Base-by-base conservation (phyloP, 1,140 invertebrate genomes). In the Agrilus planipennis region DNA sequence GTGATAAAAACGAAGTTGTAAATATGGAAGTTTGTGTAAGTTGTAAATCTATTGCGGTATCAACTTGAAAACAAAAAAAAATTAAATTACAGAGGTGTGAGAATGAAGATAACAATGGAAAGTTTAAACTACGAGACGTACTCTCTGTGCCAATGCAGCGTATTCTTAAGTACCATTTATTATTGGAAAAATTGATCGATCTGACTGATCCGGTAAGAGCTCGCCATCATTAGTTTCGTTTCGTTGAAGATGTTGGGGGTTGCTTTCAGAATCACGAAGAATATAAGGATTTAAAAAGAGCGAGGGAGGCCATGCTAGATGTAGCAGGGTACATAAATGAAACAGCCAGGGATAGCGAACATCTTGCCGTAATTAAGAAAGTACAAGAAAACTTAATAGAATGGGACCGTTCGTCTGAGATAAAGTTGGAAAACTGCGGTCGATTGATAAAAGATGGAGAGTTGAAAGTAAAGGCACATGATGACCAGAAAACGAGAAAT, bases 271-370 rank as follows among this genome's bases (percentile, higher is more conserved):
- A 70, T 50, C 77, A 81, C 48, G 86, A 91, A 41, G 91, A 97
- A 52, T 82, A 81, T 55, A 70, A 77, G 10, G 79, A 80, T 11
- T 62, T 97, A 37, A 77, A 84, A 50, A 75, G 81, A 55, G 91
- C 93, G n/a, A 79, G 89, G 51, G 90, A 96, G 62, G 84, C 85
- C 18, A 99, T 98, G 93, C 76, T 91, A 42, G 93, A 99, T 65
- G 79, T 99, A 19, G 90, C 92, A 10, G 79, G 91, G 53, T 99
- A 91, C 65, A 94, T 95, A 44, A 98, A 99, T 62, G 94, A 98
- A 72, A 89, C 95, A n/a, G 96, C 95, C 55, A 68, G 93, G 32
- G 93, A 98, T 67, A 90, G 85, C 36, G 93, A 97, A 60, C 87
- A 88, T 36, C 65, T 95, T 15, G 79, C 85, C 44, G 79, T 97